A percentile compares a stretch with the other conserved stretches of the same genome.
Evolutionary conservation across 2,888 invertebrate species (phyloP).

Genomic region (Chydorus sphaericus): DNA sequence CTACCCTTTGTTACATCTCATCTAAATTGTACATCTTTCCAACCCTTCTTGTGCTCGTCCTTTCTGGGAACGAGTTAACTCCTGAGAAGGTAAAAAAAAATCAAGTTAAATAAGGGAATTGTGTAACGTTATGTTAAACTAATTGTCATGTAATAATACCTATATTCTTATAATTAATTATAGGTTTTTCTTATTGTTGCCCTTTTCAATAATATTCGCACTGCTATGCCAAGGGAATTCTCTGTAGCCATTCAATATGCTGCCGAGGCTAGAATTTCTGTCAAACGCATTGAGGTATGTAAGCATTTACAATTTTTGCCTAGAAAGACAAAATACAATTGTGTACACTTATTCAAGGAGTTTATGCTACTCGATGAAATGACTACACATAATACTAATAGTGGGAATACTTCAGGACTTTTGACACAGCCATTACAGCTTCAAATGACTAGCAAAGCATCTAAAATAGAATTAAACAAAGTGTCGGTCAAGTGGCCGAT

Average conservation of each 20-base stretch:
- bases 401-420: too few species aligned
- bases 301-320: too few species aligned
- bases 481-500: constrained; percentile 2
- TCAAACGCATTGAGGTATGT: too few species aligned
- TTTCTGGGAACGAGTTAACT: constrained; percentile 26
- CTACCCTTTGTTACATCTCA: constrained; percentile 31
- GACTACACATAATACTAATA: too few species aligned
- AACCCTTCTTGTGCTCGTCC: constrained; percentile 28
- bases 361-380: not conserved
- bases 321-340: too few species aligned
- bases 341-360: constrained; percentile 43
- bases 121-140: too few species aligned
- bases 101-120: too few species aligned
- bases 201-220: constrained; percentile 63
- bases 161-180: constrained; percentile 10
- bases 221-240: constrained; percentile 55
- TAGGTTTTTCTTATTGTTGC: constrained; percentile 76
- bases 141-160: not conserved
- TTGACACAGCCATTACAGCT: too few species aligned
- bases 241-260: constrained; percentile 69
- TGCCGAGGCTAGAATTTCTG: constrained; percentile 62
- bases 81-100: constrained; percentile 23
- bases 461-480: not conserved
- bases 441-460: too few species aligned
- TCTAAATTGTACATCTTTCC: constrained; percentile 32